Conservation (phyloP, 2,113 vertebrate species). For the Crotalus helleri region DNA sequence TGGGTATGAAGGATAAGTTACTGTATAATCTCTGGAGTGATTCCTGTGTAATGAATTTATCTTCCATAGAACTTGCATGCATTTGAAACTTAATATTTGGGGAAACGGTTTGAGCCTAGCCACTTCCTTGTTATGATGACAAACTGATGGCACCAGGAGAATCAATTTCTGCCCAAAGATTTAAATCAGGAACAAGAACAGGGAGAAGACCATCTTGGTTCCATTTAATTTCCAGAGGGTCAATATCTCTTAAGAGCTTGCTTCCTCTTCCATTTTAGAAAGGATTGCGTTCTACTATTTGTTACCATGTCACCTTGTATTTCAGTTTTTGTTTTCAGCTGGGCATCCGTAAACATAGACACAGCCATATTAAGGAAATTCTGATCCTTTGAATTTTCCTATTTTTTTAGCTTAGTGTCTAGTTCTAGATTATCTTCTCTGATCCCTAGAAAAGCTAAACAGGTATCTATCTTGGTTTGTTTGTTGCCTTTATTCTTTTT, state of each 20-base stretch:
- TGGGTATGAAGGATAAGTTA: not conserved
- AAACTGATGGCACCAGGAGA: not conserved
- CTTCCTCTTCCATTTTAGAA: not conserved
- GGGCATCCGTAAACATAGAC: not conserved
- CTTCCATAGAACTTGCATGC: not conserved
- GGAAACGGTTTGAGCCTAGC: not conserved
- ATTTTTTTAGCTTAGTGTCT: not conserved
- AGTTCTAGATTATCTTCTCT: not conserved
- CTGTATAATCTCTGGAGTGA: not conserved
- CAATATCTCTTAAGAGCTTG: not conserved
- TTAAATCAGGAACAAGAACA: not conserved
- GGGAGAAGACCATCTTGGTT: not conserved
- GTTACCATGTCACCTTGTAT: not conserved
- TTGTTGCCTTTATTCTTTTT: not conserved
- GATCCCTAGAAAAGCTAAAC: not conserved
- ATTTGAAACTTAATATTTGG: not conserved
- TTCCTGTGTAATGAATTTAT: not conserved
- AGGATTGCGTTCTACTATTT: not conserved
- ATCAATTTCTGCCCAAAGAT: not conserved
- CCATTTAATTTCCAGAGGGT: not conserved
- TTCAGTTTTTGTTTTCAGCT: not conserved
- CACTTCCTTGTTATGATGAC: not conserved
- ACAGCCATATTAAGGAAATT: not conserved
- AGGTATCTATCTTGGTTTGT: not conserved
- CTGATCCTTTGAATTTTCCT: not conserved